Conservation (phyloP, 2,797 vertebrate species). For the Xenopus petersii region DNA sequence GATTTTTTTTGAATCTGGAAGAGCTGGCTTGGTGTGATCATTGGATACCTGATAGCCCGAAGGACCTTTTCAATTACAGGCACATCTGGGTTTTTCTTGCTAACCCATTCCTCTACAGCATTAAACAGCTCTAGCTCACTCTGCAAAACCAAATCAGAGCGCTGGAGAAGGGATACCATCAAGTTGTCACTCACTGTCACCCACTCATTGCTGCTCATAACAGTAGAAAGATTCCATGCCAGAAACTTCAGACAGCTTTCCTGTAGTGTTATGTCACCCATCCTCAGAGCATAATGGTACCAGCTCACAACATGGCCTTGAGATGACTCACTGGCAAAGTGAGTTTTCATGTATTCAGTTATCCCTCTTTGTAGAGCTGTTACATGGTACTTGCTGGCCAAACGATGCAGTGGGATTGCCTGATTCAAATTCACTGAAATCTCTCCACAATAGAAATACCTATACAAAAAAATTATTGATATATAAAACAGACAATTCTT, state of each 20-base stretch:
- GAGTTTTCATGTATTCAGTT: slow-evolving; percentile 86
- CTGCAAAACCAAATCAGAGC: slow-evolving; percentile 90
- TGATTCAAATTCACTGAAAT: slow-evolving; percentile 83
- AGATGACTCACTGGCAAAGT: slow-evolving; percentile 84
- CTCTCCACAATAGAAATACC: slow-evolving; percentile 93
- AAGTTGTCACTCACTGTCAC: slow-evolving; percentile 81
- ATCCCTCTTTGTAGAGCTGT: slow-evolving; percentile 82
- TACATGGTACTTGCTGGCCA: slow-evolving; percentile 89
- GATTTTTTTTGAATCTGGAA: slow-evolving; percentile 91
- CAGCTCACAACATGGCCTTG: slow-evolving; percentile 87
- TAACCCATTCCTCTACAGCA: slow-evolving; percentile 85
- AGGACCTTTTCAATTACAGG: slow-evolving; percentile 75
- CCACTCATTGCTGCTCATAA: slow-evolving; percentile 85
- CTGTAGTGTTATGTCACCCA: slow-evolving; percentile 75
- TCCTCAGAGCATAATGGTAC: slow-evolving; percentile 88
- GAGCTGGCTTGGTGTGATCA: slow-evolving; percentile 88
- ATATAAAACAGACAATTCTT: no score
- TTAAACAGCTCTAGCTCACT: slow-evolving; percentile 89
- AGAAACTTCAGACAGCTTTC: slow-evolving; percentile 93
- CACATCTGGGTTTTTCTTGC: slow-evolving; percentile 70
- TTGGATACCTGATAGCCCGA: slow-evolving; percentile 83
- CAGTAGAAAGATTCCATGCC: slow-evolving; percentile 92
- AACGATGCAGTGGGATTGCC: slow-evolving; percentile 84
- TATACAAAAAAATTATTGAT: slow-evolving; percentile 49
- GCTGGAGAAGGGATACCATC: slow-evolving; percentile 83